phyloP scores from a whole-genome alignment of 1,140 invertebrate genomes.

The Zaprionus ornatus region DNA sequence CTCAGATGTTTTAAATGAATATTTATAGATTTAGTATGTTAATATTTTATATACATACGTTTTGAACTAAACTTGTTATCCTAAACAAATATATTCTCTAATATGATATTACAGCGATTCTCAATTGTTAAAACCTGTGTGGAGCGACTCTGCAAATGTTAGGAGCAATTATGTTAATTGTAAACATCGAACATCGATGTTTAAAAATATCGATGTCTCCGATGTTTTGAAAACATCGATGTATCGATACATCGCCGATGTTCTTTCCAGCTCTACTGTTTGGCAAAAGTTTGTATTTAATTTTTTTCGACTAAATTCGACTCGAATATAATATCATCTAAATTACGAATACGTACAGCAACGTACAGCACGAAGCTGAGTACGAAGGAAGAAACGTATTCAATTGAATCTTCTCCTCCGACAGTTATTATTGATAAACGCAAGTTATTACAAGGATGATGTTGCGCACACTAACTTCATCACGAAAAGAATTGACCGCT shows the following conservation, averaged over 20 bases:
- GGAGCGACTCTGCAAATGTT: not conserved
- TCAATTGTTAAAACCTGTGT: not conserved
- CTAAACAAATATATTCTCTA: not conserved
- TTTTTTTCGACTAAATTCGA: conserved; percentile 48
- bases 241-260: too few relatives aligned
- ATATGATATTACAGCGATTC: not conserved
- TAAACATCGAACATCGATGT: too few relatives aligned
- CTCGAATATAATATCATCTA: conserved; percentile 22
- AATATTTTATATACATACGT: not conserved
- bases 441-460: conserved; percentile 63
- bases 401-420: not conserved
- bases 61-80: not conserved
- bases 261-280: too few relatives aligned
- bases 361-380: not conserved
- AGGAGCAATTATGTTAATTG: conserved; percentile 7
- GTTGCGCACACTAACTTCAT: conserved; percentile 87
- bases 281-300: conserved; percentile 39
- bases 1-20: not conserved
- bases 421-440: not conserved
- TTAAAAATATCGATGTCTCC: too few relatives aligned
- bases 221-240: too few relatives aligned
- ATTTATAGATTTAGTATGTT: not conserved
- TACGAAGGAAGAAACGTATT: not conserved
- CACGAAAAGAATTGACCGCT: conserved; percentile 85
- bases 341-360: conserved; percentile 38